These are phyloP conservation scores for Mesembrinibis cayennensis DNA, from an alignment of 2,113 vertebrate species.

Conservation along the genomic window DNA sequence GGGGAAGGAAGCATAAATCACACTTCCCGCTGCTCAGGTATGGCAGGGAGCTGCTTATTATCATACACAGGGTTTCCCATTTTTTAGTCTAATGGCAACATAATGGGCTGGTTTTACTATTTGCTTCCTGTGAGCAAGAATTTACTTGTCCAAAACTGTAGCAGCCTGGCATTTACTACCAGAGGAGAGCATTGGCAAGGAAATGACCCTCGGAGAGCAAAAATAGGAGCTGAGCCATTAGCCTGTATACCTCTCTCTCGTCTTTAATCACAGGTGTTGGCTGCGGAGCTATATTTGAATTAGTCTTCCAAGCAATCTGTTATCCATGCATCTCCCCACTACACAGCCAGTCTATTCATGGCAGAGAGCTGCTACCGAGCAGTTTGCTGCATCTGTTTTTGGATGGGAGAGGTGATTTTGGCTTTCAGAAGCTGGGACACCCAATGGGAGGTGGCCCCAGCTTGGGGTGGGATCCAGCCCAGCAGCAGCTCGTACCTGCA, in stretches of 20 bases:
- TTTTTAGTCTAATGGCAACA: slow-evolving; percentile 11
- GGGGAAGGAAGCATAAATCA: slow-evolving; percentile 21
- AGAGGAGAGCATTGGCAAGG: neutral
- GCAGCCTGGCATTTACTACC: neutral
- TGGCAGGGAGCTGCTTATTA: slow-evolving; percentile 25
- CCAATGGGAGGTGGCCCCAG: neutral
- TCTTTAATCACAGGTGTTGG: neutral
- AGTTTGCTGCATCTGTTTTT: neutral
- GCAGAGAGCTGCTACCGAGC: neutral
- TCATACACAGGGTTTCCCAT: neutral
- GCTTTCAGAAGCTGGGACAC: neutral
- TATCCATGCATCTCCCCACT: neutral
- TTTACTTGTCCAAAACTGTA: neutral
- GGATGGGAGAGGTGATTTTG: neutral
- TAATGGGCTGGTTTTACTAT: slow-evolving; percentile 35
- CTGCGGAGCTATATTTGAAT: neutral
- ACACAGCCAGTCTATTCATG: neutral
- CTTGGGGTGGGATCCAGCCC: neutral
- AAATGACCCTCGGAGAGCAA: neutral
- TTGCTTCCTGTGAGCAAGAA: neutral
- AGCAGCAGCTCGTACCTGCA: neutral
- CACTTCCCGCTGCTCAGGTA: neutral
- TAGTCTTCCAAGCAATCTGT: neutral
- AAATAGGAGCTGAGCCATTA: neutral
- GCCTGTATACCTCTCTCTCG: neutral